Evolutionary conservation across 2,797 vertebrate species (phyloP), one percentile per base, ranked within the genome.

Genomic region (Gobionotothen gibberifrons): DNA sequence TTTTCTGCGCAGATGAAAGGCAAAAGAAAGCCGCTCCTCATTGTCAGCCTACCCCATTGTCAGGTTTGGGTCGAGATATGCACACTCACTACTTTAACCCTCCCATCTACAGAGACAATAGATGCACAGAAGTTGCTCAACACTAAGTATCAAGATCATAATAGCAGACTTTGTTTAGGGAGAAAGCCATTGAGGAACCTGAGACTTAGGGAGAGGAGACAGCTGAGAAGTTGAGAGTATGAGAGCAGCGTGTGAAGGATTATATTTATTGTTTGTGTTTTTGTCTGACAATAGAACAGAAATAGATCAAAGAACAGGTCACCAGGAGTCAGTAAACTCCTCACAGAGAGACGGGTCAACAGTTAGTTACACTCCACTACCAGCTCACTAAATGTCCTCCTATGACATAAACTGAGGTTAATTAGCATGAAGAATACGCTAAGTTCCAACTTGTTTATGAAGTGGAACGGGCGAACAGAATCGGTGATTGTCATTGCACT

Each of bases 1-100:
- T 89, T 90, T 90, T 87, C 82, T 85, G 83, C 69, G 15, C 76
- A 87, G 83, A 91, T 93, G 89, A 94, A 94, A 94, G 90, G 83
- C 76, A 68, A 85, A 89, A 86, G 87, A 91, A 87, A 87, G 87
- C 88, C 83, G 74, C 87, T 86, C 81, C 75, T 87, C 85, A 93
- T 92, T 93, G 92, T 93, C 76, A 72, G 79, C 78, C 58, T 52
- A 62, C 78, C 55, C 85, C 81, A 90, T 93, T 92, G 89, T 93
- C 83, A 83, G 66, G 79, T 87, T 82, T 74, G 67, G 85, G 81
- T 83, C 53, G 71, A 89, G 88, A 91, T 87, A 87, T 70, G 49
- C 86, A 88, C 87, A 92, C 85, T 85, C 86, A 88, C 81, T 84
- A 75, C 85, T 80, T 90, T 69, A 90, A 87, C 86, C 83, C 84